Evolutionary conservation across 37 sponge, comb jelly and placozoan species (phyloP).

Genomic region (Aphrocallistes beatrix): DNA sequence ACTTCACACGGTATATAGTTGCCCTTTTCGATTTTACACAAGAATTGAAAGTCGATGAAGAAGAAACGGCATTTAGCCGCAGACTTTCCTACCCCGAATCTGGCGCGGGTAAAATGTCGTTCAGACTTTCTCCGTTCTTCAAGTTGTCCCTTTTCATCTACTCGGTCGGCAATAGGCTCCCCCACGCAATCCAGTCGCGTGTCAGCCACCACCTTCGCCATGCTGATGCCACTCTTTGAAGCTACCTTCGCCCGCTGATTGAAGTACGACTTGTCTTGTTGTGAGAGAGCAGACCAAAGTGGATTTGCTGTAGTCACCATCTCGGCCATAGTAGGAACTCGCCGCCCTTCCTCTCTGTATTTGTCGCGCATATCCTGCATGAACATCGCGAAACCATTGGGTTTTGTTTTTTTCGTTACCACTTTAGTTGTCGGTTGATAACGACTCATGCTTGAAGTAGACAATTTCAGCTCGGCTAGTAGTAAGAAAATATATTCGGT

Average conservation of each 20-base stretch:
- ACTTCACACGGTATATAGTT: conserved; percentile 52
- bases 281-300: neutral
- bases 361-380: conserved; percentile 64
- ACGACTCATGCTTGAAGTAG: too few species aligned
- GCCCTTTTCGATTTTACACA: conserved; percentile 29
- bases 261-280: conserved; percentile 1
- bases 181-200: neutral
- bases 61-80: conserved; percentile 26
- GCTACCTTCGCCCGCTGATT: neutral
- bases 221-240: neutral
- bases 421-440: neutral
- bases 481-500: too few species aligned
- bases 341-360: conserved; percentile 29
- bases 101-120: neutral
- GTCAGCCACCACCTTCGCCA: neutral
- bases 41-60: conserved; percentile 57
- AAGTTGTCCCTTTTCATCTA: neutral
- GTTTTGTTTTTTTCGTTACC: conserved; percentile 42
- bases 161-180: neutral
- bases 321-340: conserved; percentile 5
- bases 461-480: too few species aligned
- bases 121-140: neutral
- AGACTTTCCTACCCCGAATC: neutral
- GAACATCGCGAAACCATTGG: conserved; percentile 51
- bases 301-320: neutral